Conservation (phyloP, 2,113 vertebrate species). For the Phocoena phocoena region DNA sequence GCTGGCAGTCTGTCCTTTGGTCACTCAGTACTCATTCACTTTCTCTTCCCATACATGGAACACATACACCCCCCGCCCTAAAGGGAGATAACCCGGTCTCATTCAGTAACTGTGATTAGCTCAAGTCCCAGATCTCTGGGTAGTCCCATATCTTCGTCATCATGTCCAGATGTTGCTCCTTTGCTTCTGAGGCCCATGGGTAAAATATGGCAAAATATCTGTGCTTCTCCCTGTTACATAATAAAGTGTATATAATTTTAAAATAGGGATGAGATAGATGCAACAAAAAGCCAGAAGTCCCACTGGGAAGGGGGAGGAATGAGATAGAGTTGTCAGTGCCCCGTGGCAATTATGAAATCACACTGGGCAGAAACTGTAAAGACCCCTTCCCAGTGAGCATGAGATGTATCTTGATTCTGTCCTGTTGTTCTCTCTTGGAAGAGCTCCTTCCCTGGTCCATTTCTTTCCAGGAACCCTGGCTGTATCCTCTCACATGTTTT, state of each 20-base stretch:
- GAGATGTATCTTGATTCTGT: background rate
- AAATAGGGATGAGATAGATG: background rate
- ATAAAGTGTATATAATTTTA: background rate
- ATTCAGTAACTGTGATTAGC: background rate
- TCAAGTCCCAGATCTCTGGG: background rate
- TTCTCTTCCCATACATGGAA: background rate
- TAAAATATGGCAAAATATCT: background rate
- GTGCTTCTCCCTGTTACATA: background rate
- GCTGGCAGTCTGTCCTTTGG: background rate
- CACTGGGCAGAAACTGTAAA: accelerated
- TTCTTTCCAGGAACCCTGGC: background rate
- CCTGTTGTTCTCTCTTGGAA: background rate
- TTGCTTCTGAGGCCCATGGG: background rate
- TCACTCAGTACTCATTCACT: background rate
- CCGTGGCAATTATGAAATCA: background rate
- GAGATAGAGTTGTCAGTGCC: background rate
- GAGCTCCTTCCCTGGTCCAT: background rate
- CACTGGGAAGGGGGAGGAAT: background rate
- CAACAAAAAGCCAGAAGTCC: background rate
- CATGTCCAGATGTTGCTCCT: background rate
- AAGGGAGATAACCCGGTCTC: background rate
- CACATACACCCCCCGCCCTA: background rate
- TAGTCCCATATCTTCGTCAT: background rate
- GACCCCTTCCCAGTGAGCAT: background rate
- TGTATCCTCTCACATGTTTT: background rate